Evolutionary conservation across 1,140 invertebrate species (phyloP).

Genomic region (Dendrolimus kikuchii): DNA sequence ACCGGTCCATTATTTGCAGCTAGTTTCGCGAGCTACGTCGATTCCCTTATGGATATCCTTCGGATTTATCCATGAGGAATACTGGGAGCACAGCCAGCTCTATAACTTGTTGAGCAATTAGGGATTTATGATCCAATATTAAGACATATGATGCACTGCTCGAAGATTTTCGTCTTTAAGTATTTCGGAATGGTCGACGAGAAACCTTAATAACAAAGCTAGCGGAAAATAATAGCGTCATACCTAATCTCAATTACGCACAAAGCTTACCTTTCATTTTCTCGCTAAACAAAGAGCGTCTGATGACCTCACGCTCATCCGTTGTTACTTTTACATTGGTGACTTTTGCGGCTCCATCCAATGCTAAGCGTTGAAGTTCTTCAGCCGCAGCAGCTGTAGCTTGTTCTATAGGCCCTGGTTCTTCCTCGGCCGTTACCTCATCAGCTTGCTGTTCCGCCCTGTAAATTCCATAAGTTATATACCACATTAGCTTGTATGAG

Average conservation of each 20-base stretch:
- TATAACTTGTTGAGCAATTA: no score
- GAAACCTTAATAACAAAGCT: no score
- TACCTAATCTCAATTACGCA: background rate
- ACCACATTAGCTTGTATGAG: background rate
- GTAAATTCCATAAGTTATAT: background rate
- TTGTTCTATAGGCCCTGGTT: conserved; percentile 66
- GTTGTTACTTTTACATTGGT: conserved; percentile 82
- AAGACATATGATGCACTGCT: no score
- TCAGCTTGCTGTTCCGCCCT: conserved; percentile 54
- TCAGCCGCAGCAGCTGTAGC: conserved; percentile 75
- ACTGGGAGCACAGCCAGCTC: no score
- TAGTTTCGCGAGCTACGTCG: no score
- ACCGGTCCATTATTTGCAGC: no score
- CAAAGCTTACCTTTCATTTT: conserved; percentile 38
- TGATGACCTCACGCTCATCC: conserved; percentile 78
- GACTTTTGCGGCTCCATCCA: conserved; percentile 81
- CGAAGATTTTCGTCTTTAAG: no score
- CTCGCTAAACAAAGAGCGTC: conserved; percentile 37
- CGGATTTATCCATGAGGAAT: no score
- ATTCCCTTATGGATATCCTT: no score
- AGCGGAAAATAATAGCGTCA: background rate
- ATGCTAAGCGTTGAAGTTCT: conserved; percentile 73
- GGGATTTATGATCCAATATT: no score
- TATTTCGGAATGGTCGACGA: no score
- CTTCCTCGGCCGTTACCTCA: conserved; percentile 53